phyloP scores from a whole-genome alignment of 2,113 vertebrate species.

The Manacus vitellinus region DNA sequence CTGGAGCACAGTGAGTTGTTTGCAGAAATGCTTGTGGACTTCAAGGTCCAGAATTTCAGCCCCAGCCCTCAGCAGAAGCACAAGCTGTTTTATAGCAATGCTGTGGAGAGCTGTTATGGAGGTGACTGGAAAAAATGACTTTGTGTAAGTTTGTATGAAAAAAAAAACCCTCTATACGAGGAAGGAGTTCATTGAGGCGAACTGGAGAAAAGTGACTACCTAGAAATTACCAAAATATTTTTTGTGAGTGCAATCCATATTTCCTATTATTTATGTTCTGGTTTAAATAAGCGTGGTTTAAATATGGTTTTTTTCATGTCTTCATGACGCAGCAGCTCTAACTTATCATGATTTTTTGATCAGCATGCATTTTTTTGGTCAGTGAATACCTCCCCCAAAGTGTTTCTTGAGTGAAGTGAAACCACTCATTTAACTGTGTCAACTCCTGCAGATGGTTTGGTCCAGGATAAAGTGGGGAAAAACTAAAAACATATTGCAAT shows the following conservation, averaged over 20 bases:
- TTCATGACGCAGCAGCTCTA: not conserved
- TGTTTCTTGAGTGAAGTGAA: not conserved
- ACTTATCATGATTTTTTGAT: not conserved
- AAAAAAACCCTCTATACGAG: not conserved
- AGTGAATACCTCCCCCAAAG: not conserved
- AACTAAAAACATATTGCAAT: too few relatives aligned
- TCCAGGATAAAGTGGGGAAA: not conserved
- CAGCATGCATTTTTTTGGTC: not conserved
- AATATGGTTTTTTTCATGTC: not conserved
- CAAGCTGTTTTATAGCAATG: not conserved
- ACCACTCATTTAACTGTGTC: not conserved
- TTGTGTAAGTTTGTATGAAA: not conserved
- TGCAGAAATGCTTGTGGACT: not conserved
- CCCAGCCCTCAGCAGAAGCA: not conserved
- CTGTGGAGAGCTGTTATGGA: not conserved
- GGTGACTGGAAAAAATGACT: not conserved
- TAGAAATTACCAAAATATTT: not conserved
- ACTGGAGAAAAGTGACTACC: not conserved
- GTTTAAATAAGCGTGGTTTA: not conserved
- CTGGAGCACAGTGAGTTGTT: not conserved
- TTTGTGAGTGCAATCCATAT: not conserved
- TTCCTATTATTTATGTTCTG: rapidly evolving
- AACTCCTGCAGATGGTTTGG: not conserved
- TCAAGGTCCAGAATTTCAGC: not conserved
- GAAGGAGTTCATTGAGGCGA: not conserved